Evolutionary conservation across 2,113 vertebrate species (phyloP).

Genomic region (Grantiella picta): DNA sequence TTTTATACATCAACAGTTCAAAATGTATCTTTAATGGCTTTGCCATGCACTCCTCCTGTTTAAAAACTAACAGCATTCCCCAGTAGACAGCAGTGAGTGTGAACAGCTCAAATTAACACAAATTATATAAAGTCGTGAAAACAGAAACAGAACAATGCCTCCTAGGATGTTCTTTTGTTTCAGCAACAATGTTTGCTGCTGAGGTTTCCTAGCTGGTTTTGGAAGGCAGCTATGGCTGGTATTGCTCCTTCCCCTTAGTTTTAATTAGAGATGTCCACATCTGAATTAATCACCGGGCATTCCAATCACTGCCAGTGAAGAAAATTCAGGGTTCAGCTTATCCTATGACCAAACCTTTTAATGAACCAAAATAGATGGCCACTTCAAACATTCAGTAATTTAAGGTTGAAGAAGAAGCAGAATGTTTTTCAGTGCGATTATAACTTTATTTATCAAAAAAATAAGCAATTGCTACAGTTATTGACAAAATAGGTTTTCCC

Average conservation of each 20-base stretch:
- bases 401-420: neutral
- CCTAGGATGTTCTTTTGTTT: neutral
- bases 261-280: neutral
- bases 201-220: neutral
- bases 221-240: neutral
- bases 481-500: neutral
- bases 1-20: neutral
- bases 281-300: neutral
- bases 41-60: neutral
- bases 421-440: neutral
- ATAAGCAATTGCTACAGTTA: neutral
- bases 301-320: neutral
- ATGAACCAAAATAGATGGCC: neutral
- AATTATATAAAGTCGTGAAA: neutral
- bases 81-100: neutral
- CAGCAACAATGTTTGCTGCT: neutral
- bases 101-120: neutral
- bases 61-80: neutral
- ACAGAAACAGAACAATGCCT: neutral
- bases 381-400: neutral
- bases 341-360: neutral
- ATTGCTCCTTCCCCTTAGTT: neutral
- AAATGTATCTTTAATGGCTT: rapidly evolving
- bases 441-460: neutral
- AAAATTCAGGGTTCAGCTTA: neutral